Evolutionary conservation across 2,797 vertebrate genomes (phyloP).

Genomic region (Urosaurus nigricauda): DNA sequence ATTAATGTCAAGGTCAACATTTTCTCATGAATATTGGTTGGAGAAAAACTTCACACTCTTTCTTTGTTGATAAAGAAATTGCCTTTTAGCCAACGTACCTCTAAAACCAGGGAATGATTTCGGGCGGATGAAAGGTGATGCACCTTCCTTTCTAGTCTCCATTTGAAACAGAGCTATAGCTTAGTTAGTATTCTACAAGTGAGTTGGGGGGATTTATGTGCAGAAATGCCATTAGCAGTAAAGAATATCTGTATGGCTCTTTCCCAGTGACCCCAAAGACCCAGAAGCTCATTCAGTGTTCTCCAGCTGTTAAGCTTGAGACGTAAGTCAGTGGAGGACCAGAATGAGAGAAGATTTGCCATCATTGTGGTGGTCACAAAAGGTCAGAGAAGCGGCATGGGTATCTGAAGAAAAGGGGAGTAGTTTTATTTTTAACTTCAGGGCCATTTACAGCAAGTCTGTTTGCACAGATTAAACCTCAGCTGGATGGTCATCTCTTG

Average conservation of each 20-base stretch:
- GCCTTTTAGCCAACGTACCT: conserved; percentile 20
- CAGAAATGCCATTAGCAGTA: conserved; percentile 53
- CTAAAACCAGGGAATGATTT: conserved; percentile 13
- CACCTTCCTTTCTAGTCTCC: conserved; percentile 35
- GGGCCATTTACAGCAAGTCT: conserved; percentile 63
- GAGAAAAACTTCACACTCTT: not conserved
- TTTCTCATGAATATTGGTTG: not conserved
- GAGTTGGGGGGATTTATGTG: conserved; percentile 31
- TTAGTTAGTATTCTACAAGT: conserved; percentile 12
- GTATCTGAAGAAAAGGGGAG: conserved; percentile 68
- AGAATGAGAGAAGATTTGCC: conserved; percentile 66
- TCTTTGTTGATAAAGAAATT: conserved; percentile 17
- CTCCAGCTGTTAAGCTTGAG: conserved; percentile 54
- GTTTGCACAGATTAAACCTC: conserved; percentile 60
- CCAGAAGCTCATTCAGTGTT: conserved; percentile 60
- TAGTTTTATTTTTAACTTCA: conserved; percentile 59
- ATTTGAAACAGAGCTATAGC: conserved; percentile 27
- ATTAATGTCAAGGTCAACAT: not conserved
- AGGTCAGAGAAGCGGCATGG: conserved; percentile 67
- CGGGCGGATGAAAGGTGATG: conserved; percentile 32
- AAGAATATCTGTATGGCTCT: conserved; percentile 62
- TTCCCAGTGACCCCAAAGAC: conserved; percentile 49
- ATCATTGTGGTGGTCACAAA: conserved; percentile 67
- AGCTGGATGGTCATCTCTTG: not conserved
- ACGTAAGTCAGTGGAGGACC: conserved; percentile 58